A percentile compares a stretch with the other conserved stretches of the same genome.
Evolutionary conservation across 2,113 vertebrate species (phyloP).

Genomic region (Takifugu bimaculatus): DNA sequence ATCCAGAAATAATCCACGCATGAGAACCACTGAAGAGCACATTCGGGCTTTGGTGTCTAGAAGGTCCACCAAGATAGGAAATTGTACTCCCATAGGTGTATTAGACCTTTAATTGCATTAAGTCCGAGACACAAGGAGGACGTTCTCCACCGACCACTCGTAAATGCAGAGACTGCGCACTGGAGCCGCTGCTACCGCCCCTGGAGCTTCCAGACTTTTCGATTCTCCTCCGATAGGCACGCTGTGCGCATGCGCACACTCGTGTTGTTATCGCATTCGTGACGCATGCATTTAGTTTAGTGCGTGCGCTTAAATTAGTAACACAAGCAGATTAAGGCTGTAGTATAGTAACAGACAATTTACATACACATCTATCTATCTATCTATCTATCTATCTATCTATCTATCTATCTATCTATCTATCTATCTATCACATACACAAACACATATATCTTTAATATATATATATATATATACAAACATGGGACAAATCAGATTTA

Average conservation of each 20-base stretch:
- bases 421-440: too few relatives aligned
- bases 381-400: too few relatives aligned
- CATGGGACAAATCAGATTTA: background rate
- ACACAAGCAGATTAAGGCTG: conserved; percentile 49
- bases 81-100: conserved; percentile 63
- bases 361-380: background rate
- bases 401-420: too few relatives aligned
- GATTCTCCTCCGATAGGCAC: conserved; percentile 46
- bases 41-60: conserved; percentile 53
- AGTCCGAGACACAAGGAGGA: conserved; percentile 33
- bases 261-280: conserved; percentile 23
- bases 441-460: too few relatives aligned
- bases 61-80: conserved; percentile 56
- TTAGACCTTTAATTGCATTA: conserved; percentile 41
- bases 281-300: conserved; percentile 58
- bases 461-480: too few relatives aligned
- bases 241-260: conserved; percentile 44
- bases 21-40: conserved; percentile 44
- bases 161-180: conserved; percentile 9
- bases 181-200: conserved; percentile 6
- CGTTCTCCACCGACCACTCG: conserved; percentile 31
- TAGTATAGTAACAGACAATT: conserved; percentile 37
- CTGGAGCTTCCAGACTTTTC: conserved; percentile 51
- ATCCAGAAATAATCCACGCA: conserved; percentile 57
- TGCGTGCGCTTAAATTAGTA: conserved; percentile 53